phyloP scores from a whole-genome alignment of 1,140 invertebrate genomes.

The Akabosia matsudoensis region DNA sequence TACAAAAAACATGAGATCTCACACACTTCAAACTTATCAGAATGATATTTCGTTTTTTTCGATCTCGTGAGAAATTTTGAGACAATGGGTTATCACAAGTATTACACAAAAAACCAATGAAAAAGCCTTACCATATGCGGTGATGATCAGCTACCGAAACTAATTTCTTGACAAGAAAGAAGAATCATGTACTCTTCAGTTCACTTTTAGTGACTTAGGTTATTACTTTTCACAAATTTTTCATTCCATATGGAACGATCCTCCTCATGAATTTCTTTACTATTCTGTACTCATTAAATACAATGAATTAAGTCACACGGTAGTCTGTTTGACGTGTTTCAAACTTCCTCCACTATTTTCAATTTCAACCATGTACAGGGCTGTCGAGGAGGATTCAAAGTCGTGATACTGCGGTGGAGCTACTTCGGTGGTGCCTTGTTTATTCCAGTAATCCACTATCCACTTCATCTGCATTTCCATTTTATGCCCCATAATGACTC shows the following conservation, averaged over 20 bases:
- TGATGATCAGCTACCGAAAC: constrained; percentile 24
- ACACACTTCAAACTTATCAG: neutral
- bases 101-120: neutral
- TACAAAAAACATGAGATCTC: neutral
- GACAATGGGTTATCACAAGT: neutral
- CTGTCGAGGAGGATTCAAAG: neutral
- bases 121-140: neutral
- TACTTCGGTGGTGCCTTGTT: neutral
- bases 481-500: neutral
- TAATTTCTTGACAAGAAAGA: constrained; percentile 13
- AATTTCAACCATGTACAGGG: neutral
- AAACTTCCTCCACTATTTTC: neutral
- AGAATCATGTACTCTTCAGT: neutral
- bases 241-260: neutral
- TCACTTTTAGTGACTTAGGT: neutral
- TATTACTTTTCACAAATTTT: neutral
- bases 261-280: neutral
- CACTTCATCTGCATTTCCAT: neutral
- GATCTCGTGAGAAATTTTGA: constrained; percentile 7
- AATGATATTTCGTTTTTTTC: constrained; percentile 3
- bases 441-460: neutral
- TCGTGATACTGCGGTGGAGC: constrained; percentile 9
- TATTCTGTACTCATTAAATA: neutral
- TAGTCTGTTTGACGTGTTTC: neutral
- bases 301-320: constrained; percentile 14